Conservation (phyloP, 2,888 invertebrate species). For the Oeneis ivallda region DNA sequence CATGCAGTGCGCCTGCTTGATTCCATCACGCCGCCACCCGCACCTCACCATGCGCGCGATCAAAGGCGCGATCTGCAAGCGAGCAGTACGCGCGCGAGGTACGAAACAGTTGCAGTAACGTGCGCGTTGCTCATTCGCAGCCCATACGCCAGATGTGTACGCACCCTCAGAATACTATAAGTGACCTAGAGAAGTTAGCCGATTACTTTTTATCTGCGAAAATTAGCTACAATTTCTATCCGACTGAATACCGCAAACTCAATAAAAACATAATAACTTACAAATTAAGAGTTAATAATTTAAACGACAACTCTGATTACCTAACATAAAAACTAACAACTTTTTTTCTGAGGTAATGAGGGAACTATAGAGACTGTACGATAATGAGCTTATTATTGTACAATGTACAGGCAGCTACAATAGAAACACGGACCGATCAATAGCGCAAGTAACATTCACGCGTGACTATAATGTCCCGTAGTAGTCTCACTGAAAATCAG, state of each 20-base stretch:
- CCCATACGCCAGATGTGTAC: too few species aligned
- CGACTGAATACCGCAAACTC: not conserved
- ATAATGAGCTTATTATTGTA: slow-evolving; percentile 1
- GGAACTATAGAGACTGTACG: not conserved
- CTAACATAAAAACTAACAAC: not conserved
- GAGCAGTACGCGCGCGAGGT: too few species aligned
- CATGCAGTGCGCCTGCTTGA: too few species aligned
- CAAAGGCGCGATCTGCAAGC: too few species aligned
- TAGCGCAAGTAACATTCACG: not conserved
- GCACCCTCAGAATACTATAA: not conserved
- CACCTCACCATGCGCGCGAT: too few species aligned
- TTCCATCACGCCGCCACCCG: too few species aligned
- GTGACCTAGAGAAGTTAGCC: not conserved
- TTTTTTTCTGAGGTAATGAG: not conserved
- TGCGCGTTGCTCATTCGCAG: too few species aligned
- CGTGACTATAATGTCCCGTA: slow-evolving; percentile 10
- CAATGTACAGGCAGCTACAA: slow-evolving; percentile 3
- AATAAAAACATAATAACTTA: not conserved
- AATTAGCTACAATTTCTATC: too few species aligned
- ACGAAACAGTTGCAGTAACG: too few species aligned
- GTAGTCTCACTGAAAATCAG: not conserved
- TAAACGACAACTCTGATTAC: not conserved
- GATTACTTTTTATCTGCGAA: not conserved
- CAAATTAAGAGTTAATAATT: not conserved
- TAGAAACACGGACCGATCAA: slow-evolving; percentile 15